Conservation (phyloP, 2,888 invertebrate species). For the Eumerus sabulonum region DNA sequence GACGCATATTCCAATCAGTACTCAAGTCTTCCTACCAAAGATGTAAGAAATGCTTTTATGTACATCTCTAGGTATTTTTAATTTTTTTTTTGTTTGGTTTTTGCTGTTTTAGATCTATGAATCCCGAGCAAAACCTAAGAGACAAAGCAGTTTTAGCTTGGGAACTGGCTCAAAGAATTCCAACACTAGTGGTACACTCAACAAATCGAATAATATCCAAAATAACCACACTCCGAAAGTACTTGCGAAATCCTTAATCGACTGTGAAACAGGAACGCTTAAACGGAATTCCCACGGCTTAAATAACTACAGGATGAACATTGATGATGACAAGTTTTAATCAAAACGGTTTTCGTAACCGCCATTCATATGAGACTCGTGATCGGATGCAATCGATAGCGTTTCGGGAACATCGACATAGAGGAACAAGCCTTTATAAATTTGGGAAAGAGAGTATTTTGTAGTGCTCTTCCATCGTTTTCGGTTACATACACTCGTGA, state of each 20-base stretch:
- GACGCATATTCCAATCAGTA: slow-evolving; percentile 91
- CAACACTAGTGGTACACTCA: slow-evolving; percentile 79
- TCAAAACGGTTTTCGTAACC: background rate
- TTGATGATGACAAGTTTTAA: slow-evolving; percentile 78
- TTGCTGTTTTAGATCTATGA: slow-evolving; percentile 75
- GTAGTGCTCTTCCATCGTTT: no score
- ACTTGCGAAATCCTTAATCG: slow-evolving; percentile 86
- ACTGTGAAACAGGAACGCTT: slow-evolving; percentile 88
- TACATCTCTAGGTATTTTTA: slow-evolving; percentile 2
- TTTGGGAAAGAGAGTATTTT: no score
- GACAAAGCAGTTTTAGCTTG: slow-evolving; percentile 86
- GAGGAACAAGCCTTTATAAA: no score
- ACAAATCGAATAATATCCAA: slow-evolving; percentile 81
- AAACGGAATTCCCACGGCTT: slow-evolving; percentile 86
- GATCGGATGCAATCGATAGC: no score
- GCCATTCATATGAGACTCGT: background rate
- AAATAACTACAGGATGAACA: slow-evolving; percentile 81
- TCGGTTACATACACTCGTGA: no score
- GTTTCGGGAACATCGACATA: no score
- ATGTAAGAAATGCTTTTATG: slow-evolving; percentile 79
- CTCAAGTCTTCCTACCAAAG: slow-evolving; percentile 89
- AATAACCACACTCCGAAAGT: slow-evolving; percentile 84
- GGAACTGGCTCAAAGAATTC: slow-evolving; percentile 75
- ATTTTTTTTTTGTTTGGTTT: background rate
- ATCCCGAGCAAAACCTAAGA: slow-evolving; percentile 80